A percentile compares a stretch with the other conserved stretches of the same genome.
Conservation (phyloP, 2,797 vertebrate species). For the Varecia variegata region DNA sequence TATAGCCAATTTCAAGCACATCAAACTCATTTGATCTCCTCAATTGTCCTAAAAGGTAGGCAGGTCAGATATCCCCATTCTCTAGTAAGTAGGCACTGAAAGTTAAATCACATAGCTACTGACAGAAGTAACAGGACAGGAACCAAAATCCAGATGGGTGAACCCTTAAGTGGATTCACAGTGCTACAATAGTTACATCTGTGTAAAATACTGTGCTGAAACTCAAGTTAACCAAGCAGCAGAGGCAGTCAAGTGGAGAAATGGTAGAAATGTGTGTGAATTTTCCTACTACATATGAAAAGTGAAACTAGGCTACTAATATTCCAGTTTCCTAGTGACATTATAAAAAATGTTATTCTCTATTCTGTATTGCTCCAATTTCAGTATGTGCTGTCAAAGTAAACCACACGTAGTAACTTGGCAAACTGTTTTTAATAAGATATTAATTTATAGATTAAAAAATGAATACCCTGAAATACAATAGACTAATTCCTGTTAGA, state of each 20-base stretch:
- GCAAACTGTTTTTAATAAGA: neutral
- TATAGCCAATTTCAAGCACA: slow-evolving; percentile 3
- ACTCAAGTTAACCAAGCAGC: neutral
- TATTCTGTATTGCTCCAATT: neutral
- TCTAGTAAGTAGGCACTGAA: neutral
- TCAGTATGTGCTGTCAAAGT: slow-evolving; percentile 16
- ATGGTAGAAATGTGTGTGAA: neutral
- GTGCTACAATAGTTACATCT: neutral
- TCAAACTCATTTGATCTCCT: slow-evolving; percentile 9
- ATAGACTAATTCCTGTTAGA: neutral
- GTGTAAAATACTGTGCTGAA: neutral
- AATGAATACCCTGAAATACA: neutral
- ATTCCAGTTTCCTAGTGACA: neutral
- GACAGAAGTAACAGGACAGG: neutral
- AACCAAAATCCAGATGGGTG: neutral
- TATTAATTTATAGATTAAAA: slow-evolving; percentile 16
- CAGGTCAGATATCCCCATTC: neutral
- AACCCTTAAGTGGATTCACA: neutral
- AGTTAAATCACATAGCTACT: neutral
- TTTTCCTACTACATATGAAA: slow-evolving; percentile 20
- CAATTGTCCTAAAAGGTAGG: slow-evolving; percentile 15
- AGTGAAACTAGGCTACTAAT: slow-evolving; percentile 44
- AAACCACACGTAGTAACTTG: neutral
- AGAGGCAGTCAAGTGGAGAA: neutral
- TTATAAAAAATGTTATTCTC: neutral